Base-by-base conservation (phyloP, 2,113 vertebrate genomes). In the Rostratula benghalensis region DNA sequence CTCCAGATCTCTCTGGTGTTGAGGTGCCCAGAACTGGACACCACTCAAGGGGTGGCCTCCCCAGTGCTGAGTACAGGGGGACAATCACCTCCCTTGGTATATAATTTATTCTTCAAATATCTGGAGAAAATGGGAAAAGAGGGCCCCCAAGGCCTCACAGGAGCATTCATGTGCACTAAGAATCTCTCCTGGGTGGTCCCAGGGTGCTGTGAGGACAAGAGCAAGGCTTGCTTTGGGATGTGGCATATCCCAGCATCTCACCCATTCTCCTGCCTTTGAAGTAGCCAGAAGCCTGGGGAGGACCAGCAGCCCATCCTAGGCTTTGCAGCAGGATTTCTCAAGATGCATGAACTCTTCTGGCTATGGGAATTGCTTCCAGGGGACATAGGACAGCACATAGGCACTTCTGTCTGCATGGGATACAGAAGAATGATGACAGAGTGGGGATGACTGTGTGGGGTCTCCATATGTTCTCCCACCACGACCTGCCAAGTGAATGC, bases 321-420 rank as follows among this genome's bases (percentile, higher is more conserved):
- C 57, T 83, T 41, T 73, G 86, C 61, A 85, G 61, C 24, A 68
- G 67, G 20, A 30, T 69, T 27, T 70, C 41, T 57, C 54, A 53
- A 11, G 31, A 24, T 65, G 50, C 2, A 0, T 3, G 46, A 89
- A 57, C 16, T 1, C 22, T 68, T 67, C 46, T 50, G 2, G 31
- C 60, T 41, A 16, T 13, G 23, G 68, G 43, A 53, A 54, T 78
- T 31, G 39, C 48, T 85, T n/a, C 48, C 64, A 56, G 60, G 51
- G 43, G 3, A 30, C 23, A 3, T 0, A 2, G 54, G 35, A 33
- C 16, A 65, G 87, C 25, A 5, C 0, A 0, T 10, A 31, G 61
- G 70, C 41, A 30, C 45, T 56, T 54, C 61, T 79, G 57, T 0
- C 60, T 27, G 57, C 30, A 6, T 30, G 68, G 51, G 50, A 5